phyloP scores from a whole-genome alignment of 1,140 invertebrate genomes.

The Plectus sambesii region DNA sequence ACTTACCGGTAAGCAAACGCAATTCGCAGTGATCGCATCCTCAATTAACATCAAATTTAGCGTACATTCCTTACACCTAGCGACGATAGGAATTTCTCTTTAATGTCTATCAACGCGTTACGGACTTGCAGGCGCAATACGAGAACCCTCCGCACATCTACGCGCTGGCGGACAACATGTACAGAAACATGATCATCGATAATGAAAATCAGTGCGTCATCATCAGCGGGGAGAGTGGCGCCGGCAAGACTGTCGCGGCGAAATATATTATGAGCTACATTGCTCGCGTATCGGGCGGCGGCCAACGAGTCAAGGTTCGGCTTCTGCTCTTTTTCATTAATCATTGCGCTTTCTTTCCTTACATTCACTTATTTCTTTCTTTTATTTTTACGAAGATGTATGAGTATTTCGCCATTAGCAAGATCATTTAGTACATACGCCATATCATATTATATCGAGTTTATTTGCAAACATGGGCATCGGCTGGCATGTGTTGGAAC shows the following conservation, averaged over 20 bases:
- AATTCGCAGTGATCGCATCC: too few species aligned
- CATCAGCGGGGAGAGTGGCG: constrained; percentile 60
- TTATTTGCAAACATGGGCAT: too few species aligned
- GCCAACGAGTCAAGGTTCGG: constrained; percentile 54
- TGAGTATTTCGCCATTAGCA: too few species aligned
- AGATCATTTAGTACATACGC: too few species aligned
- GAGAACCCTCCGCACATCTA: constrained; percentile 68
- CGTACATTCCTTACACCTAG: too few species aligned
- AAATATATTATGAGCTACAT: constrained; percentile 69
- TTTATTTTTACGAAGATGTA: too few species aligned
- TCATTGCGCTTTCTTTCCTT: not conserved
- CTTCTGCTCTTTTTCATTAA: constrained; percentile 3
- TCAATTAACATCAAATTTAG: too few species aligned
- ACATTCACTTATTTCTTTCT: not conserved
- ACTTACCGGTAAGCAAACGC: too few species aligned
- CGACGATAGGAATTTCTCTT: constrained; percentile 12
- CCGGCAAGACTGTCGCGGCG: constrained; percentile 67
- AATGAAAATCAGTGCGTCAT: constrained; percentile 64
- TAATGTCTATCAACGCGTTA: constrained; percentile 36
- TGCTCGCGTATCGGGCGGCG: constrained; percentile 60
- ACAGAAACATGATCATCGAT: constrained; percentile 64
- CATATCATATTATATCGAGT: too few species aligned
- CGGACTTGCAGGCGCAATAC: constrained; percentile 55
- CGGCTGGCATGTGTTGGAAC: too few species aligned
- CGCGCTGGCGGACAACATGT: constrained; percentile 64